Evolutionary conservation across 2,797 vertebrate genomes (phyloP), one percentile per base, ranked within the genome.

Genomic region (Myotis myotis): DNA sequence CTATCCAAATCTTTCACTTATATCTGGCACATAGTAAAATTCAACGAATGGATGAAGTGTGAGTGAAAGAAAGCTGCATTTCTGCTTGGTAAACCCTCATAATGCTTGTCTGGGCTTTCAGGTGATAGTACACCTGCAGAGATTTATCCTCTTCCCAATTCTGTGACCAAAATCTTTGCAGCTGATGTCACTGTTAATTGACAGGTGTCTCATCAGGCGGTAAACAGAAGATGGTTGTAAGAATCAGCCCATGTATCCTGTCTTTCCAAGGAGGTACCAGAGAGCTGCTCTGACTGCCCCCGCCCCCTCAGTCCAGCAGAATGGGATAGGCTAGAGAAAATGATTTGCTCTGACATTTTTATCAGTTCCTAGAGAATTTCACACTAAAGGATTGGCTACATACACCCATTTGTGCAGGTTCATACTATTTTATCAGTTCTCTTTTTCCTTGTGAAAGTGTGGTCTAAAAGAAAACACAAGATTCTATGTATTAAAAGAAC

Each of bases 321-420:
- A 79, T 9, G 66, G 30, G 23, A 36, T 17, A 9, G 60, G 36
- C 38, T 75, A 87, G 53, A 88, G 79, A 64, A 93, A 83, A 82
- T 36, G 9, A 11, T 36, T 87, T 89, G 62, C 49, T 91, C 94
- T 81, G 85, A 70, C 23, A 74, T 78, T 91, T 91, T 66, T 57
- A 70, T 87, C 68, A 89, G 23, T 72, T 57, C 68, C 60, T 88
- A 74, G 33, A 90, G 30, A 90, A 70, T 89, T 72, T 95, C 57
- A 74, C 2, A 25, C 49, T 70, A 60, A 72, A 91, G 41, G 17
- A 79, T 93, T 74, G 94, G 53, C 70, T 17, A 93, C 72, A 30
- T 60, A 90, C 9, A 33, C 19, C n/a, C 20, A 74, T 75, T 72
- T 82, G 62, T 60, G 79, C 36, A 82, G 23, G 10, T 7, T 92